A percentile compares a stretch with the other conserved stretches of the same genome.
Evolutionary conservation across 1,140 invertebrate genomes (phyloP).

Genomic region (Lepidotrigona ventralis): DNA sequence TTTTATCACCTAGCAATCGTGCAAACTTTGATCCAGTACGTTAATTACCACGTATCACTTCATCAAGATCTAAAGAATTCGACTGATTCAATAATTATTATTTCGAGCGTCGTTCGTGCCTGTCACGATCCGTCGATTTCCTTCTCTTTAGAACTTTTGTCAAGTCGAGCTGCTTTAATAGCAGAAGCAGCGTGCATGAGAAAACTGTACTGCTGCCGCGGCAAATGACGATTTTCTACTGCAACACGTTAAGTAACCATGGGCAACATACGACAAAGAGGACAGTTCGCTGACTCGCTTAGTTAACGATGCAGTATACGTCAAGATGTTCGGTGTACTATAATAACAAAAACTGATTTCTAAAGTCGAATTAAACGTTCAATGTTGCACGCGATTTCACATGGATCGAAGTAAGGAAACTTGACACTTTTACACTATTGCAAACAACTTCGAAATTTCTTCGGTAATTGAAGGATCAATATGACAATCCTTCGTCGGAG

Average conservation of each 20-base stretch:
- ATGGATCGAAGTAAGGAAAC: neutral
- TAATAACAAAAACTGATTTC: conserved; percentile 25
- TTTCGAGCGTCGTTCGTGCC: neutral
- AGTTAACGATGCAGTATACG: neutral
- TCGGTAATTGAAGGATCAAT: neutral
- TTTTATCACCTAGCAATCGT: conserved; percentile 18
- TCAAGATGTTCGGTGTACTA: neutral
- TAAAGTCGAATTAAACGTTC: neutral
- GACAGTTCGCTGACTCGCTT: conserved; percentile 61
- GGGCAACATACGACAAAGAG: neutral
- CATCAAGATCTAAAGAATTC: conserved; percentile 41
- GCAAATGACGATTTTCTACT: conserved; percentile 51
- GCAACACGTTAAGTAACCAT: conserved; percentile 51
- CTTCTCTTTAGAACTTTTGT: neutral
- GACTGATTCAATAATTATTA: neutral
- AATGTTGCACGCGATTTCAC: neutral
- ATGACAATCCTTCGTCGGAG: neutral
- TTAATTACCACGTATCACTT: conserved; percentile 10
- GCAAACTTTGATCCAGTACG: conserved; percentile 12
- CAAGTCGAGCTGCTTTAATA: conserved; percentile 9
- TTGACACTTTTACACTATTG: neutral
- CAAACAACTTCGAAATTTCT: conserved; percentile 1
- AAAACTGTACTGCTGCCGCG: neutral
- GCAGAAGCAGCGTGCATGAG: neutral
- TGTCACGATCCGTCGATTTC: neutral